Base-by-base conservation (phyloP, 2,797 vertebrate genomes). In the Eulemur albifrons region DNA sequence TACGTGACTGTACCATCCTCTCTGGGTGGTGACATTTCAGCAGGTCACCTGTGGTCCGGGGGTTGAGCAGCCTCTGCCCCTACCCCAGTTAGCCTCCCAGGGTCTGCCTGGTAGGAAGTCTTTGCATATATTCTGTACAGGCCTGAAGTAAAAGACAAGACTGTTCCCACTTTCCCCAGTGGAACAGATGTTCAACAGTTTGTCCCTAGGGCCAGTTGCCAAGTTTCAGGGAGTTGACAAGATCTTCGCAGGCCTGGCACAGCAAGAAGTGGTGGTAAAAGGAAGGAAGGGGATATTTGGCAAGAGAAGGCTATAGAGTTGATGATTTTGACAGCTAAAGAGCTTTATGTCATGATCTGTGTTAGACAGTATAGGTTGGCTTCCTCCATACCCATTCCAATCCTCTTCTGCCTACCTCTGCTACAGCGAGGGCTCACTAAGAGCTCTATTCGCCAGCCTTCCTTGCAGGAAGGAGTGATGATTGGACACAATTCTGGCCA, bases 331-430 rank as follows among this genome's bases (percentile, higher is more conserved):
- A 57, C 69, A 10, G 72, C 20, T n/a, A 14, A 54, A 57, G 76
- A 79, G 40, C 54, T 76, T 63, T 50, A 17, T 20, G 17, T 30
- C 25, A 30, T 50, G 25, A 63, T 84, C 76, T 13, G 1, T 75
- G 35, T 38, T 21, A 38, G 6, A 61, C 5, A 48, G 9, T 32
- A 3, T 0, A 13, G 17, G 50, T 12, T 83, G 21, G 21, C 18
- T 61, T 32, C 17, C 20, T 61, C 18, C 35, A 45, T 27, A 14
- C 4, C 0, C 10, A n/a, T 2, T 27, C 7, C 1, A 18, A 23
- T 14, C 32, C 12, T 81, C 61, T 77, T 76, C 61, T 57, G 50
- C 18, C 65, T 67, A 35, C 50, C 35, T 80, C 40, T 86, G 5
- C 30, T 54, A 5, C 0, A 70, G 27, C 18, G 40, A 11, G 35